Percentiles rank a stretch among this genome's conserved stretches.
Evolutionary conservation across 2,888 invertebrate species (phyloP).

Genomic region (Tribolium freemani): DNA sequence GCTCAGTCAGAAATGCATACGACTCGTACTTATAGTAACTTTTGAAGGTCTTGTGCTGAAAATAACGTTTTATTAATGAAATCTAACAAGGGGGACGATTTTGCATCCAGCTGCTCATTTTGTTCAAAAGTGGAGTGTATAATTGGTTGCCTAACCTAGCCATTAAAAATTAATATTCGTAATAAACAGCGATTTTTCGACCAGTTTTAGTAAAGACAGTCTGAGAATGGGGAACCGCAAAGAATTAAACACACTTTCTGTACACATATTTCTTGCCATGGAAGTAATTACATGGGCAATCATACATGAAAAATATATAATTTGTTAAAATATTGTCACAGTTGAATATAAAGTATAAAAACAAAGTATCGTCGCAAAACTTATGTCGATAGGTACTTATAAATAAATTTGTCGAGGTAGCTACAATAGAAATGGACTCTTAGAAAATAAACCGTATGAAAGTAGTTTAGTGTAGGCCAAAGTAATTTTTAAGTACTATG

Average conservation of each 20-base stretch:
- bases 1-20: no score
- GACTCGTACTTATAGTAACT: no score
- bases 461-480: slow-evolving; percentile 44
- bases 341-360: slow-evolving; percentile 44
- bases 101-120: no score
- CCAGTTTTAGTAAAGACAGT: no score
- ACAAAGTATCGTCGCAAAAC: slow-evolving; percentile 34
- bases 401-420: slow-evolving; percentile 47
- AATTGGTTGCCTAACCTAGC: no score
- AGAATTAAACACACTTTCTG: slow-evolving; percentile 12
- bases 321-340: slow-evolving; percentile 51
- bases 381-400: slow-evolving; percentile 33
- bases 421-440: slow-evolving; percentile 43
- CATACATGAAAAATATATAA: slow-evolving; percentile 48
- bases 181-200: no score
- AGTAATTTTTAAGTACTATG: slow-evolving; percentile 47
- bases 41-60: neutral
- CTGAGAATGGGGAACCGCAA: neutral
- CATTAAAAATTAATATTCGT: no score
- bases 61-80: neutral
- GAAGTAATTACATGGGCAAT: slow-evolving; percentile 46
- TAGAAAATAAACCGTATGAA: slow-evolving; percentile 39
- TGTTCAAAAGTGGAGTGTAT: no score
- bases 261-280: slow-evolving; percentile 44
- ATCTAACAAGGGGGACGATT: neutral